phyloP scores from a whole-genome alignment of 2,797 vertebrate genomes.

The Lemur catta region DNA sequence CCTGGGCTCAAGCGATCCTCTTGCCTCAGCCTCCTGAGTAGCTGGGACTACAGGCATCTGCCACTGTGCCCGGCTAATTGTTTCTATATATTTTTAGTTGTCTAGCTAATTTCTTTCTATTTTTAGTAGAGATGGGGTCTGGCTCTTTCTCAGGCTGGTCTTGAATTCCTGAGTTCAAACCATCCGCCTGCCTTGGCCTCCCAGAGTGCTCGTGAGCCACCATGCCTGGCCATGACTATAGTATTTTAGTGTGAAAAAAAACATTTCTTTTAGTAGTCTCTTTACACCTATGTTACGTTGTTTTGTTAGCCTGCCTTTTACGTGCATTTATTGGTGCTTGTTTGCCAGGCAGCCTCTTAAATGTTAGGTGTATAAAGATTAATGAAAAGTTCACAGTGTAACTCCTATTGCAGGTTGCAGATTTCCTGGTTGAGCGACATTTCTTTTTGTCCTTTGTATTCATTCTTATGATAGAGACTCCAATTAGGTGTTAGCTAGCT shows the following conservation, averaged over 20 bases:
- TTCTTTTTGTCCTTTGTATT: background rate
- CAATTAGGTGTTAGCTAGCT: background rate
- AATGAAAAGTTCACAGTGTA: background rate
- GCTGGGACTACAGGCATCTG: no score
- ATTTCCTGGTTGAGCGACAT: background rate
- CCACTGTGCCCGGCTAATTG: no score
- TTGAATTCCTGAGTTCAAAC: no score
- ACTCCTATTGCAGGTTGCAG: background rate
- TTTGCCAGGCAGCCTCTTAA: background rate
- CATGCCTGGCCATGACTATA: background rate
- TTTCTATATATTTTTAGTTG: no score
- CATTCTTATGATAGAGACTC: background rate
- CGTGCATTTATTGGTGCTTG: background rate
- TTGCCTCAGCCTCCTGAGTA: no score
- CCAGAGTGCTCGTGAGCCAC: no score
- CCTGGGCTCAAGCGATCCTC: no score
- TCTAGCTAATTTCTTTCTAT: no score
- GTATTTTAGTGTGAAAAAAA: background rate
- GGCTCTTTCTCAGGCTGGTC: no score
- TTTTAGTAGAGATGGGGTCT: no score
- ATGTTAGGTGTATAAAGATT: background rate
- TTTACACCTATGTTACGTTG: background rate
- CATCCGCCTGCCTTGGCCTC: accelerated
- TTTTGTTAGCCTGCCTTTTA: background rate
- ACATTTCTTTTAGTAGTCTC: background rate